Evolutionary conservation across 2,888 invertebrate genomes (phyloP), one percentile per base, ranked within the genome.

Genomic region (Amblyjoppa fuscipennis): DNA sequence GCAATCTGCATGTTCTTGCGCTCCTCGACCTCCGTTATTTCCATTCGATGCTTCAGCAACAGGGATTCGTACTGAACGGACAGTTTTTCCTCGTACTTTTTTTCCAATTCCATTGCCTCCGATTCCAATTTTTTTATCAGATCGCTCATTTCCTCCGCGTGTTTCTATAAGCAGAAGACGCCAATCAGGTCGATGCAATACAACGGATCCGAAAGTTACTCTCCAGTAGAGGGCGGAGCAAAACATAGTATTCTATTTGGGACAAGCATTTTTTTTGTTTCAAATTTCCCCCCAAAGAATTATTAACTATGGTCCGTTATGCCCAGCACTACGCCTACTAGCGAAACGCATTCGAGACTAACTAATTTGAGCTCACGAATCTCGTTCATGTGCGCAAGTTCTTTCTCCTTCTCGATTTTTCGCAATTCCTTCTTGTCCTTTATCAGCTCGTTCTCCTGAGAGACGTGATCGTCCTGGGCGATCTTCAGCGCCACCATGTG

Each of bases 11-110:
- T 96, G 94, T 98, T 98, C 94, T 99, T 99, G 61, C 98, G 95
- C 92, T 98, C 98, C 93, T 98, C 98, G 9, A 98, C 96, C 94
- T 99, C 98, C 73, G 97, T 96, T 92, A 98, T 96, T 94, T 99
- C 98, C 94, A 97, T 97, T 90, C 96, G 96, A 90, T 97, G 97
- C 90, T 96, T 96, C 0, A 97, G 95, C 7, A 96, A 96, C 66
- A 97, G 93, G 87, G 98, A 97, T 53, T 96, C 95, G 90, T 97
- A 96, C 76, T 97, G 96, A 81, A 96, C 96, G 68, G 95, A 94
- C 88, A 98, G 96, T 92, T 97, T 97, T 90, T 97, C 96, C 78
- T 98, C 97, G 91, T 96, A 97, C 91, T 96, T 96, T 56, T 93
- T 95, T 94, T 96, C 96, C 91, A 97, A 94, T 90, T 97, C 97